phyloP scores from a whole-genome alignment of 1,140 invertebrate species.

The Drosophila jambulina region DNA sequence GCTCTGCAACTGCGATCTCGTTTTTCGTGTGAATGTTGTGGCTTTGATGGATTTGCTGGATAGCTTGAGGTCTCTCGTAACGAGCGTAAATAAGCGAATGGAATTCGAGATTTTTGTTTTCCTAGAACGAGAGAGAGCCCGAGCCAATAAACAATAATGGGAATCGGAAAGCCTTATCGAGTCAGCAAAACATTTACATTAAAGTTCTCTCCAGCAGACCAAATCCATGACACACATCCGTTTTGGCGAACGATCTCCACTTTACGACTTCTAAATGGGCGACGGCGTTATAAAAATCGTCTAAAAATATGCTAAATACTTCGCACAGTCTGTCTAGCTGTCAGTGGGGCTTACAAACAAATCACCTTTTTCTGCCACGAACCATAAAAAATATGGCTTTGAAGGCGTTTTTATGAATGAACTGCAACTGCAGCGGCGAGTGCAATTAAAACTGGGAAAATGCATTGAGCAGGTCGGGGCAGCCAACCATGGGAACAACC shows the following conservation, averaged over 20 bases:
- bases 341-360: conserved; percentile 12
- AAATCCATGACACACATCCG: conserved; percentile 59
- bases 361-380: conserved; percentile 34
- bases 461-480: conserved; percentile 45
- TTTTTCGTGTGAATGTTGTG: conserved; percentile 49
- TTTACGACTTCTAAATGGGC: conserved; percentile 65
- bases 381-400: conserved; percentile 56
- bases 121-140: conserved; percentile 1
- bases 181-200: conserved; percentile 9
- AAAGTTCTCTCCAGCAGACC: conserved; percentile 5
- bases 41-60: conserved; percentile 30
- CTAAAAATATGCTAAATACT: conserved; percentile 68
- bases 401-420: conserved; percentile 64
- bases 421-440: conserved; percentile 26
- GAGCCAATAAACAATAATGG: conserved; percentile 44
- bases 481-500: conserved; percentile 27
- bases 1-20: conserved; percentile 39
- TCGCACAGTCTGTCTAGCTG: conserved; percentile 8
- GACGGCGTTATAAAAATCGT: conserved; percentile 51
- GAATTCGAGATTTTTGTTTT: conserved; percentile 45
- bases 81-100: conserved; percentile 43
- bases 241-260: conserved; percentile 26
- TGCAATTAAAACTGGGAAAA: conserved; percentile 30
- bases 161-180: conserved; percentile 29
- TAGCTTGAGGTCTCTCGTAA: conserved; percentile 22